A percentile compares a stretch with the other conserved stretches of the same genome.
Evolutionary conservation across 2,888 invertebrate genomes (phyloP).

Genomic region (Ophion slaviceki): DNA sequence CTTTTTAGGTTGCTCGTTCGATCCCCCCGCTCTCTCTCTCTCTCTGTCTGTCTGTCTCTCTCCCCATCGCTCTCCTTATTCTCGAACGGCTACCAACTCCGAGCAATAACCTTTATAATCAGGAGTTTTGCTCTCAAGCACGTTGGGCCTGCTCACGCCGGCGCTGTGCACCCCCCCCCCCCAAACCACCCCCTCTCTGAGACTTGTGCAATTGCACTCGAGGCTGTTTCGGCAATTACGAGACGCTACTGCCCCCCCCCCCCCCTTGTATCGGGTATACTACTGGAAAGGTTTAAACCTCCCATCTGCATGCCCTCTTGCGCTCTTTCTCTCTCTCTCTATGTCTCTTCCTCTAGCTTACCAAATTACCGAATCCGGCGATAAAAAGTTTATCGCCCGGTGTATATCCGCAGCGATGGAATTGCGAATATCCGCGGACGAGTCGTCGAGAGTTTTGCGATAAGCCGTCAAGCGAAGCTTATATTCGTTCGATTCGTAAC

Average conservation of each 20-base stretch:
- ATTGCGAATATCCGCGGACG: conserved; percentile 51
- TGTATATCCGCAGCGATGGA: conserved; percentile 48
- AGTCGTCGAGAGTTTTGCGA: conserved; percentile 11
- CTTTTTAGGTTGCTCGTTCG: conserved; percentile 52
- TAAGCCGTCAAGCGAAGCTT: conserved; percentile 1
- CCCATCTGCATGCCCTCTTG: conserved; percentile 25
- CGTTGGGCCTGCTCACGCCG: conserved; percentile 63
- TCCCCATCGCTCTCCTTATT: conserved; percentile 68
- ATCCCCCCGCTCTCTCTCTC: conserved; percentile 20
- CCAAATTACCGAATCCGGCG: conserved; percentile 68
- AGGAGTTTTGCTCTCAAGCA: conserved; percentile 75
- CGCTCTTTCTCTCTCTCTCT: conserved; percentile 17
- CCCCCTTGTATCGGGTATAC: conserved; percentile 64
- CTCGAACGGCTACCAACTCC: conserved; percentile 72
- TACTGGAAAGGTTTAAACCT: conserved; percentile 51
- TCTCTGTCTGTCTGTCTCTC: conserved; percentile 54
- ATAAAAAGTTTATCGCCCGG: conserved; percentile 69
- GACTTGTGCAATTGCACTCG: conserved; percentile 67
- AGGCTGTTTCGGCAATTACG: conserved; percentile 67
- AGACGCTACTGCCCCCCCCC: conserved; percentile 63
- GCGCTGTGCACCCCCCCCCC: conserved; percentile 63
- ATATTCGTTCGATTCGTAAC: conserved; percentile 38
- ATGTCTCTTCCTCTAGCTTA: conserved; percentile 30
- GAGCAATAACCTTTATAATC: conserved; percentile 78
- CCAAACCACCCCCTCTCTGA: conserved; percentile 61